Evolutionary conservation across 2,113 vertebrate species (phyloP).

Genomic region (Myxocyprinus asiaticus): DNA sequence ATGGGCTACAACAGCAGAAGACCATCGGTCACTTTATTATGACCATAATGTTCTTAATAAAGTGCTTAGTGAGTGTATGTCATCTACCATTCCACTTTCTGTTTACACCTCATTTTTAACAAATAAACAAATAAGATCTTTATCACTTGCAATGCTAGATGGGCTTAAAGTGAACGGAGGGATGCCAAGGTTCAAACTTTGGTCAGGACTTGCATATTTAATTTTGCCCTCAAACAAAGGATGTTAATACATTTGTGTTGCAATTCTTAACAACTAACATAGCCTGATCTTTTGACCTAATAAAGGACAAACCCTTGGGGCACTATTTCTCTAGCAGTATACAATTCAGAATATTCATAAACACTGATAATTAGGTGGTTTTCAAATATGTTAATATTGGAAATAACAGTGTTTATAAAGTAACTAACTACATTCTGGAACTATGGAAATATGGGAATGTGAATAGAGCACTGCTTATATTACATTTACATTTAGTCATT

Average conservation of each 20-base stretch:
- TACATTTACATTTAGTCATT: no score
- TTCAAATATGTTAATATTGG: not conserved
- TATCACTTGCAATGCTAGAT: not conserved
- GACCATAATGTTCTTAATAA: no score
- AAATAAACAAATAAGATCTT: not conserved
- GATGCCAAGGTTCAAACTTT: slow-evolving; percentile 44
- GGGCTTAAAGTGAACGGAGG: slow-evolving; percentile 50
- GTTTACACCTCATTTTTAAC: not conserved
- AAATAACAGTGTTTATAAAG: not conserved
- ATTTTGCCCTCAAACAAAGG: slow-evolving; percentile 33
- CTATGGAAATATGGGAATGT: not conserved
- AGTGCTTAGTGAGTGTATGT: no score
- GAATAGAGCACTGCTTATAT: not conserved
- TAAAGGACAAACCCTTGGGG: not conserved
- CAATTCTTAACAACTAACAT: not conserved
- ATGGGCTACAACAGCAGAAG: no score
- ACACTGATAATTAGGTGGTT: no score
- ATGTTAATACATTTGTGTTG: slow-evolving; percentile 2
- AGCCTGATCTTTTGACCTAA: not conserved
- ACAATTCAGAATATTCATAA: no score
- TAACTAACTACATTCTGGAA: not conserved
- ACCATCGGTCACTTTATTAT: no score
- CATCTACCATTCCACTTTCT: no score
- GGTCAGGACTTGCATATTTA: slow-evolving; percentile 43
- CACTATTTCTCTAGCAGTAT: not conserved